Conservation (phyloP, 2,113 vertebrate genomes). For the Brachyhypopomus occidentalis region DNA sequence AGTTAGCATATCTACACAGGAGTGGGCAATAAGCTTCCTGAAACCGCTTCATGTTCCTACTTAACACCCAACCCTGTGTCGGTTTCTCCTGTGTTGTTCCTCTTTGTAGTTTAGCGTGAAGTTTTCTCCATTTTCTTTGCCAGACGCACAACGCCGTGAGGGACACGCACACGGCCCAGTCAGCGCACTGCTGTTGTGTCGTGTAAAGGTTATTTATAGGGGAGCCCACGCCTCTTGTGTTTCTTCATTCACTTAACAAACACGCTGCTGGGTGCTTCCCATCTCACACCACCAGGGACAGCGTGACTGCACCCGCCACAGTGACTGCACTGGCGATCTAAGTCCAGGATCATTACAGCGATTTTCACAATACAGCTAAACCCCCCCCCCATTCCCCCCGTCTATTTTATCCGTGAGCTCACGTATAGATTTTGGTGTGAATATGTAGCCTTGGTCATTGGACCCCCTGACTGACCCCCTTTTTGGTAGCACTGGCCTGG, state of each 20-base stretch:
- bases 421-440: background rate
- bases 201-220: constrained; percentile 53
- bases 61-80: too few relatives aligned
- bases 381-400: too few relatives aligned
- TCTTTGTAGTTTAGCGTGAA: background rate
- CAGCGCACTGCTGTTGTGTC: constrained; percentile 44
- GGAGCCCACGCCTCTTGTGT: constrained; percentile 29
- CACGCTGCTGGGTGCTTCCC: background rate
- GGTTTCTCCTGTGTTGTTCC: background rate
- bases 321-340: background rate
- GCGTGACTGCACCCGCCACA: background rate
- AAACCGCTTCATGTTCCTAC: too few relatives aligned
- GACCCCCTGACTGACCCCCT: background rate
- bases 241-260: constrained; percentile 22
- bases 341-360: constrained; percentile 3
- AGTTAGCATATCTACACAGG: background rate
- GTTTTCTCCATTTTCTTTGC: background rate
- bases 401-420: background rate
- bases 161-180: constrained; percentile 11
- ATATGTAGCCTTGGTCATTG: background rate
- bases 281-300: background rate
- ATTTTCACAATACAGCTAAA: background rate
- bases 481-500: background rate
- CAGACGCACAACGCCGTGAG: background rate
- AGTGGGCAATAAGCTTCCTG: too few relatives aligned